Evolutionary conservation across 2,797 vertebrate genomes (phyloP).

Genomic region (Danio tinwini): DNA sequence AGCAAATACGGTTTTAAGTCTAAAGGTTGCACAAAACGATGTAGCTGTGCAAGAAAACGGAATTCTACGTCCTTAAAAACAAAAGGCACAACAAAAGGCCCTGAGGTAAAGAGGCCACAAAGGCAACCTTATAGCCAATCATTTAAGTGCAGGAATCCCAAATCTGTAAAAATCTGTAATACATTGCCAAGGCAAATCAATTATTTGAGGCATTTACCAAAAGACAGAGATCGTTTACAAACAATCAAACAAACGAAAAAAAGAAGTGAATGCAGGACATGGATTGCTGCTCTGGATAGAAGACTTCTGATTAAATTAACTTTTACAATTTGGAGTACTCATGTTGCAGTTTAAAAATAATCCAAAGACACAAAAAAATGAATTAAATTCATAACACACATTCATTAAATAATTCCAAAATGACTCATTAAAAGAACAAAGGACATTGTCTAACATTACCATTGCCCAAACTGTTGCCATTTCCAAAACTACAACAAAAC

Average conservation of each 20-base stretch:
- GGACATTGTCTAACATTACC: conserved; percentile 16
- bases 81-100: conserved; percentile 75
- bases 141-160: not conserved
- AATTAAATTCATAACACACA: conserved; percentile 3
- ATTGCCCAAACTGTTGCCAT: conserved; percentile 3
- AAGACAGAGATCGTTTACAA: not conserved
- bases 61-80: conserved; percentile 32
- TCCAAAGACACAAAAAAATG: not conserved
- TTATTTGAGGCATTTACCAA: not conserved
- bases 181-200: conserved; percentile 9
- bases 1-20: conserved; percentile 2
- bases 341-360: not conserved
- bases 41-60: not conserved
- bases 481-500: conserved; percentile 5
- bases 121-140: conserved; percentile 51
- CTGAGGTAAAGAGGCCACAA: conserved; percentile 72
- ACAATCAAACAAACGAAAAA: not conserved
- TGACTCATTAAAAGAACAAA: conserved; percentile 29
- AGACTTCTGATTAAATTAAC: not conserved
- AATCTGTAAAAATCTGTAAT: conserved; percentile 2
- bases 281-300: not conserved
- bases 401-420: conserved; percentile 7
- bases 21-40: conserved; percentile 1
- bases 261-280: not conserved
- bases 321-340: not conserved